These are phyloP conservation scores for Salvelinus fontinalis DNA, from an alignment of 2,113 vertebrate species.

Conservation along the genomic window DNA sequence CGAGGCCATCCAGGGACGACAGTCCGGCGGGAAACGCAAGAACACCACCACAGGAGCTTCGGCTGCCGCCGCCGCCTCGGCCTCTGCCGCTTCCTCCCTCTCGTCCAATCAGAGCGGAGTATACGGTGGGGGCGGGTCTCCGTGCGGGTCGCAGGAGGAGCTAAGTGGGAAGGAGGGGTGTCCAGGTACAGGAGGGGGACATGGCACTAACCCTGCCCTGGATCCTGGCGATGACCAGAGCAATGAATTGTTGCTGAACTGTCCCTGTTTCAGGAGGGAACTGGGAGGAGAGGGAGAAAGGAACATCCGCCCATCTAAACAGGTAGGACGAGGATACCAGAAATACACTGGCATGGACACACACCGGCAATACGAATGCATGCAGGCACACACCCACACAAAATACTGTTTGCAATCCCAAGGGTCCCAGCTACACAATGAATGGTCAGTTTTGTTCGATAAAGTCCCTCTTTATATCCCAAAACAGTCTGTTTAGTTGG, in stretches of 20 bases:
- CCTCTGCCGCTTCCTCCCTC: slow-evolving; percentile 22
- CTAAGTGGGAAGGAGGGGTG: slow-evolving; percentile 86
- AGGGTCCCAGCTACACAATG: too few species aligned
- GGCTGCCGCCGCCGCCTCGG: slow-evolving; percentile 88
- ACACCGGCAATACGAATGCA: not conserved
- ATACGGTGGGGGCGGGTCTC: slow-evolving; percentile 83
- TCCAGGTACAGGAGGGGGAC: slow-evolving; percentile 37
- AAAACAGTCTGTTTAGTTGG: too few species aligned
- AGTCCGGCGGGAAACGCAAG: slow-evolving; percentile 85
- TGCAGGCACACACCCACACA: too few species aligned
- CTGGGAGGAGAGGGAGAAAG: slow-evolving; percentile 94
- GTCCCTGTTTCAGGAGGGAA: slow-evolving; percentile 97
- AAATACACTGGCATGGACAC: not conserved
- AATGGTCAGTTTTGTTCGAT: too few species aligned
- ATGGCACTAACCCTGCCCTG: slow-evolving; percentile 75
- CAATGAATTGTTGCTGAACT: slow-evolving; percentile 95
- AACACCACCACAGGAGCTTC: slow-evolving; percentile 97
- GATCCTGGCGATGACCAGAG: slow-evolving; percentile 98
- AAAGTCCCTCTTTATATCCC: too few species aligned
- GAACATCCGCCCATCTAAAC: slow-evolving; percentile 88
- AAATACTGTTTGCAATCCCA: too few species aligned
- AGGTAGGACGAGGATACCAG: slow-evolving; percentile 42
- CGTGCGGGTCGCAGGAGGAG: slow-evolving; percentile 96
- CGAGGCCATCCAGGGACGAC: slow-evolving; percentile 85
- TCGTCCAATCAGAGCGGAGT: slow-evolving; percentile 69